Evolutionary conservation across 2,113 vertebrate species (phyloP), one percentile per base, ranked within the genome.

Genomic region (Acanthisitta chloris): DNA sequence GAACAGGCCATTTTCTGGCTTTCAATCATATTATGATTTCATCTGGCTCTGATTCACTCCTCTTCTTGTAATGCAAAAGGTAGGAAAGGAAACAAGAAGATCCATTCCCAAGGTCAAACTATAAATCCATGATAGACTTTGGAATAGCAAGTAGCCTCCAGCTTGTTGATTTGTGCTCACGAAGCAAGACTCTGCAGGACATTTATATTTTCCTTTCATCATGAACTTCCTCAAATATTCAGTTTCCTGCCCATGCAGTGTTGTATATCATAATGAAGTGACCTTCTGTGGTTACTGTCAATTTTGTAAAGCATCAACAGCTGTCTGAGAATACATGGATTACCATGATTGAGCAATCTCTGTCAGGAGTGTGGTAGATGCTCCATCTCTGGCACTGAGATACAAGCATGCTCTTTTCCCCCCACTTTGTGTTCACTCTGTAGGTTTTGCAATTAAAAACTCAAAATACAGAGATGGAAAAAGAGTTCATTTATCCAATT

Each of bases 21-120:
- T 92, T 97, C 95, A 90, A 73, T 92, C 79, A 62, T 70, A 58
- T 66, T 83, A 77, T 70, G 62, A 88, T 92, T 94, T 95, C 67
- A 88, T 86, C 71, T 81, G 55, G 34, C 42, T 88, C 62, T 83
- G 76, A 93, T 92, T 93, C 46, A 88, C 64, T 88, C 33, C 40
- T 66, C 49, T 80, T 78, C 65, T 70, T 54, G 51, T 86, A 92
- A 92, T 13, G 6, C 43, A 87, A 90, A 91, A 91, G 15, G 69
- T 86, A 86, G 48, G 57, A 94, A 94, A 84, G 65, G 57, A 91
- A 94, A 86, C 46, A 92, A 89, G n/a, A 71, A 66, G 54, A 80
- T 31, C 18, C 38, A 49, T 77, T 93, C 46, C 67, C 73, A 91
- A 94, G 91, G 95, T 92, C 84, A 92, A 67, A 49, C 69, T 48